A percentile compares a stretch with the other conserved stretches of the same genome.
Conservation (phyloP, 2,113 vertebrate species). For the Mesitornis unicolor region DNA sequence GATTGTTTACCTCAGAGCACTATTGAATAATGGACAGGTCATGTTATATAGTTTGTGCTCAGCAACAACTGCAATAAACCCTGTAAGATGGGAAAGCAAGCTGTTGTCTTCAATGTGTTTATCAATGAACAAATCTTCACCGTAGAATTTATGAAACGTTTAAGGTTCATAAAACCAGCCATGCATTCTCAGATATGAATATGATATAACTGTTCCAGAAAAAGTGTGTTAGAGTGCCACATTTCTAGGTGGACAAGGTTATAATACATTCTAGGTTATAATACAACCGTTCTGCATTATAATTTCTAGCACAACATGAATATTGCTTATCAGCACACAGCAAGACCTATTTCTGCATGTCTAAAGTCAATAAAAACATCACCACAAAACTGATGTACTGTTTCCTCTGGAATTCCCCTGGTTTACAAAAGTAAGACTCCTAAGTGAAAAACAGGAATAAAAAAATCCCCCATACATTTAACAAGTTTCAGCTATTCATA, state of each 20-base stretch:
- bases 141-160: background rate
- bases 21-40: background rate
- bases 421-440: background rate
- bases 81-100: background rate
- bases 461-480: background rate
- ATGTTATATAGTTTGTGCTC: background rate
- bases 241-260: background rate
- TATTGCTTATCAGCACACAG: background rate
- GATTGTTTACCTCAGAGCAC: background rate
- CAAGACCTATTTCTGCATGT: background rate
- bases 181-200: background rate
- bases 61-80: background rate
- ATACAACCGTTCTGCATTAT: background rate
- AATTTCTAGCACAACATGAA: background rate
- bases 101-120: background rate
- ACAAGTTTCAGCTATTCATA: background rate
- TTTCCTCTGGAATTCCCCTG: background rate
- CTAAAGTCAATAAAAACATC: background rate
- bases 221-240: background rate
- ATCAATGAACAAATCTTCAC: background rate
- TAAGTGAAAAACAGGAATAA: background rate
- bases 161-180: background rate
- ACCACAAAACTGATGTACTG: background rate
- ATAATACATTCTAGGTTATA: background rate
- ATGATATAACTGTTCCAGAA: background rate